Evolutionary conservation across 1,140 invertebrate genomes (phyloP), one percentile per base, ranked within the genome.

Genomic region (Coptotermes formosanus): DNA sequence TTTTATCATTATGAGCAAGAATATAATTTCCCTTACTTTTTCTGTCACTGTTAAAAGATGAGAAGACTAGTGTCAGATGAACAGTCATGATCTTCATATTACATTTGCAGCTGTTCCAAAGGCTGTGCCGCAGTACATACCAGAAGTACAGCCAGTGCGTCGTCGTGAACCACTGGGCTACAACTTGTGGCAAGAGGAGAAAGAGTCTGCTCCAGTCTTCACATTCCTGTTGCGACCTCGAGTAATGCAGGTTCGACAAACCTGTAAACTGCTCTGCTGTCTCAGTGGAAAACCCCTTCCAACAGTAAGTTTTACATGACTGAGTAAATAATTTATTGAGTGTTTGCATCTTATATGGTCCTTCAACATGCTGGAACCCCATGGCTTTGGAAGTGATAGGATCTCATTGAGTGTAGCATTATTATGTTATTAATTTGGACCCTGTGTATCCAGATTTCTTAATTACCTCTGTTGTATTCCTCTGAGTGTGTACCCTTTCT

Each of bases 201-300:
- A 94, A 89, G 97, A 98, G 91, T 95, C 95, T 88, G 96, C 96
- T 32, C 99, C 99, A 83, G 95, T 94, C 89, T 99, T 99, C 92
- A 99, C 97, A 88, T 99, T 99, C 96, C 94, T 97, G 88, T 94
- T 99, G 83, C 94, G 99, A 91, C 98, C 98, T 90, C 96, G 99
- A 91, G 96, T 99, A 86, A 99, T 99, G 93, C 99, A 99, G 92
- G 96, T 97, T 88, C 93, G 96, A 83, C 95, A 97, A 89, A 97
- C 96, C 82, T 98, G 97, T 92, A 99, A 99, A 92, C 93, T 99
- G n/a, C 94, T 99, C 7, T 99, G 98, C 91, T 99, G 98, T 90
- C 93, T 99, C 23, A 95, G 95, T 88, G 98, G 98, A 84, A 97
- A 97, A 90, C 99, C 99, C 88, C 93, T 95, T 87, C 98, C 99